A percentile compares a stretch with the other conserved stretches of the same genome.
These are phyloP conservation scores for Pica pica DNA, from an alignment of 2,113 vertebrate genomes.

Conservation along the genomic window DNA sequence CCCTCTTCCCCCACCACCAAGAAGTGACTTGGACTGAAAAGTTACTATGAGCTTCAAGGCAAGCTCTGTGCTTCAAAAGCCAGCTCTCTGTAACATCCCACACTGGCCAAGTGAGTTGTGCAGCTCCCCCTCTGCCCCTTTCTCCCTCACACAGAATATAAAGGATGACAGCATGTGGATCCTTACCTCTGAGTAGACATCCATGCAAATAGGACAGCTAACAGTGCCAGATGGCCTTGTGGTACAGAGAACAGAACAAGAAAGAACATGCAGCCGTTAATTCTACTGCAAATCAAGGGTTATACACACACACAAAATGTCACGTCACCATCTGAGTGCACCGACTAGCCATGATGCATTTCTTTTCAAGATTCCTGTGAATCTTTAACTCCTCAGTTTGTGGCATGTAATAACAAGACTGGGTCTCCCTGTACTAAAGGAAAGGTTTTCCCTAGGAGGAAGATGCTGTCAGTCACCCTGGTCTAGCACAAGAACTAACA, in stretches of 20 bases:
- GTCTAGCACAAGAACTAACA: not conserved
- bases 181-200: slow-evolving; percentile 42
- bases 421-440: not conserved
- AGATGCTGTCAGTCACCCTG: not conserved
- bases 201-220: slow-evolving; percentile 15
- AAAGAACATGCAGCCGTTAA: slow-evolving; percentile 30
- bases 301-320: not conserved
- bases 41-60: too few relatives aligned
- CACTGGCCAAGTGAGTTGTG: rapidly evolving
- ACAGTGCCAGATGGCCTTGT: not conserved
- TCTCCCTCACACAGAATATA: not conserved
- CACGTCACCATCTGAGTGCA: rapidly evolving
- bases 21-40: not conserved
- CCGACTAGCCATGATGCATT: rapidly evolving
- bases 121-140: not conserved
- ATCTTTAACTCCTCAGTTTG: not conserved
- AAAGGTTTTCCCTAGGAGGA: not conserved
- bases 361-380: not conserved
- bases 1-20: not conserved
- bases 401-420: not conserved
- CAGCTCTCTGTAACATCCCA: not conserved
- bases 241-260: not conserved
- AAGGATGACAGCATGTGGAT: rapidly evolving
- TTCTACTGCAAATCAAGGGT: not conserved
- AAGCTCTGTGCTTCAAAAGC: not conserved